Conservation (phyloP, 2,888 invertebrate species). For the Sarcophaga variegata region DNA sequence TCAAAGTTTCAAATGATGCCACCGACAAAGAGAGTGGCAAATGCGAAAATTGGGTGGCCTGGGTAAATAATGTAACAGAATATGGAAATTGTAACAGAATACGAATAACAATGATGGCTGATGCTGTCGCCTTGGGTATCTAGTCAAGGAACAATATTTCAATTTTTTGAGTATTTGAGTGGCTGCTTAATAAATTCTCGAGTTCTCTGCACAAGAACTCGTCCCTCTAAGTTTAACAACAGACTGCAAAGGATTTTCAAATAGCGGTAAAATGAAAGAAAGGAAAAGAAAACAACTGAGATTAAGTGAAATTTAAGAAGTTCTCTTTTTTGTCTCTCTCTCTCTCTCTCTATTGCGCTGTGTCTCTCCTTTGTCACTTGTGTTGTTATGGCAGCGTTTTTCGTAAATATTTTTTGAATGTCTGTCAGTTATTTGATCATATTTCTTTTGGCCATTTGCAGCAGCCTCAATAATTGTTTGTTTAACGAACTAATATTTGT, state of each 20-base stretch:
- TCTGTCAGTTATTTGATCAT: neutral
- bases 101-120: conserved; percentile 33
- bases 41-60: neutral
- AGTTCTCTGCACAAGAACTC: too few species aligned
- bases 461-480: neutral
- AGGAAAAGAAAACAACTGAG: neutral
- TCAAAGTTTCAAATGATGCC: neutral
- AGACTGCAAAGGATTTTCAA: neutral
- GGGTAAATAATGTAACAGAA: neutral
- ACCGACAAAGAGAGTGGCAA: neutral
- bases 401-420: too few species aligned
- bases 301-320: neutral
- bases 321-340: neutral
- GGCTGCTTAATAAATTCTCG: neutral
- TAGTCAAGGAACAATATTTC: conserved; percentile 42
- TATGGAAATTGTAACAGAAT: neutral
- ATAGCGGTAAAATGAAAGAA: neutral
- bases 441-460: neutral
- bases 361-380: too few species aligned
- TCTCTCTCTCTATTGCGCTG: too few species aligned
- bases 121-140: neutral
- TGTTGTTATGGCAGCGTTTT: too few species aligned
- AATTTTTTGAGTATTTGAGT: conserved; percentile 50
- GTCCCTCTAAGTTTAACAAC: neutral
- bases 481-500: neutral